Percentiles rank a stretch among this genome's conserved stretches.
phyloP scores from a whole-genome alignment of 2,888 invertebrate genomes.

The Phengaris alcon region DNA sequence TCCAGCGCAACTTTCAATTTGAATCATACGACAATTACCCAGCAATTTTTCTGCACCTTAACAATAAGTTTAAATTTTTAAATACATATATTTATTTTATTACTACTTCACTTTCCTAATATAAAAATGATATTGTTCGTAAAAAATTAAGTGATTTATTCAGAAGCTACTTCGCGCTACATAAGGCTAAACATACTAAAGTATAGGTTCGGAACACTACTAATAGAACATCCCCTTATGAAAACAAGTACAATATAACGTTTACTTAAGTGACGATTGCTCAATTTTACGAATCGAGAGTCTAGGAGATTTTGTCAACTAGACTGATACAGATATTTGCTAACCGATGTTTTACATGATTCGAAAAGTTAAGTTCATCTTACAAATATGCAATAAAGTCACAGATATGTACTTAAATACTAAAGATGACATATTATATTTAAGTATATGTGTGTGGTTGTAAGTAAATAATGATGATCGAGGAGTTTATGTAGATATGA shows the following conservation, averaged over 20 bases:
- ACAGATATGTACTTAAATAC: neutral
- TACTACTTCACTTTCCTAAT: neutral
- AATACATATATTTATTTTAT: neutral
- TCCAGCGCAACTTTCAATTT: neutral
- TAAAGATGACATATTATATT: neutral
- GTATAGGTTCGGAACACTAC: slow-evolving; percentile 36
- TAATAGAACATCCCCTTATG: slow-evolving; percentile 54
- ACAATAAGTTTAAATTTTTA: neutral
- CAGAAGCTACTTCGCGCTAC: slow-evolving; percentile 2
- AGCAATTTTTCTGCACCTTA: neutral
- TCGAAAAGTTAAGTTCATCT: slow-evolving; percentile 24
- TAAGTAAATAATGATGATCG: neutral
- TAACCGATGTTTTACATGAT: slow-evolving; percentile 14
- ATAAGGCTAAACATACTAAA: slow-evolving; percentile 32
- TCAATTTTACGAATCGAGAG: slow-evolving; percentile 63
- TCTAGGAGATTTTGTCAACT: slow-evolving; percentile 32
- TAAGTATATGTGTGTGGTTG: neutral
- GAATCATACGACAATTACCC: neutral
- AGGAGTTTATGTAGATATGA: slow-evolving; percentile 14
- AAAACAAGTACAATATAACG: slow-evolving; percentile 66
- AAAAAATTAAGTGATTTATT: neutral
- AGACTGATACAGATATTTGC: slow-evolving; percentile 23
- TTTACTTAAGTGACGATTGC: slow-evolving; percentile 71
- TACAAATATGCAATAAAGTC: slow-evolving; percentile 2
- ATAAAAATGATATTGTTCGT: neutral